Conservation (phyloP, 2,797 vertebrate species). For the Columba guinea region DNA sequence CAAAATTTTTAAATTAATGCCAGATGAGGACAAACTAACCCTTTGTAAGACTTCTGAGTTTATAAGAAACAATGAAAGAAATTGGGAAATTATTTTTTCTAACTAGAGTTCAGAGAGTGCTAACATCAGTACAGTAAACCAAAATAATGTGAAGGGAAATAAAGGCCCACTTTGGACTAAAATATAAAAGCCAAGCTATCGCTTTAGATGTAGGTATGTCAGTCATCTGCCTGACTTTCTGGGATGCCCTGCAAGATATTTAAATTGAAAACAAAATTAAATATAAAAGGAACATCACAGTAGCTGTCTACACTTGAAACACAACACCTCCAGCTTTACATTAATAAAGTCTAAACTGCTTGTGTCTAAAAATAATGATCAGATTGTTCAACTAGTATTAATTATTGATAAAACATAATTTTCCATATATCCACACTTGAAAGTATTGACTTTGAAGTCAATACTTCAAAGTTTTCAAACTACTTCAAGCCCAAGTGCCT, state of each 20-base stretch:
- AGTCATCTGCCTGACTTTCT: not conserved
- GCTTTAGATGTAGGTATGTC: slow-evolving; percentile 8
- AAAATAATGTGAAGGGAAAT: not conserved
- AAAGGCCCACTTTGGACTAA: not conserved
- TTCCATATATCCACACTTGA: not conserved
- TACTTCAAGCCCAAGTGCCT: not conserved
- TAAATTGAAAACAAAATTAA: slow-evolving; percentile 32
- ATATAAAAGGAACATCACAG: slow-evolving; percentile 19
- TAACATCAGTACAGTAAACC: not conserved
- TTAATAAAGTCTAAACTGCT: not conserved
- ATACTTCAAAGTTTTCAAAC: not conserved
- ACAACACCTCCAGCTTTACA: not conserved
- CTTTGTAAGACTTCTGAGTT: not conserved
- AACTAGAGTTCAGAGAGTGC: not conserved
- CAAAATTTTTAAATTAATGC: not conserved
- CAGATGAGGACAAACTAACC: not conserved
- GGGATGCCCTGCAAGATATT: not conserved
- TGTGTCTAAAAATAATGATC: not conserved
- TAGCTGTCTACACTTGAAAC: not conserved
- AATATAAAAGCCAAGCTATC: not conserved
- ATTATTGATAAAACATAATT: slow-evolving; percentile 11
- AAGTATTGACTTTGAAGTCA: not conserved
- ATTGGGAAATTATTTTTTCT: not conserved
- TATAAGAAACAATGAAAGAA: not conserved
- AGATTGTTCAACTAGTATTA: slow-evolving; percentile 7